Conservation (phyloP, 1,140 invertebrate genomes). For the Drosophila varians region DNA sequence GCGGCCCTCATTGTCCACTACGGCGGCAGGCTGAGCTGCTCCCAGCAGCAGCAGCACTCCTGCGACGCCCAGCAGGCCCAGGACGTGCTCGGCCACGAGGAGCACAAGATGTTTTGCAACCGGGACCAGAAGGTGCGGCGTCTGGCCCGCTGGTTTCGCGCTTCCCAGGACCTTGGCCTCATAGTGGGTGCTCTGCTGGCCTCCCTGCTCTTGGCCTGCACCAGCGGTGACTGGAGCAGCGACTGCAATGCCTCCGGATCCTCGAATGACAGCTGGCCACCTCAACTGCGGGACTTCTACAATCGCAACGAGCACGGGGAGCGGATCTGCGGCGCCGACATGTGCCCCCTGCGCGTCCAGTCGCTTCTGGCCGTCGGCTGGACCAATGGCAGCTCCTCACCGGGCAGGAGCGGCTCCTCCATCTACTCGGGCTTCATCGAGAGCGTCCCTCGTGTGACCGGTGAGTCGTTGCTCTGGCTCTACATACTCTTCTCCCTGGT, state of each 20-base stretch:
- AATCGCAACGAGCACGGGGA: conserved; percentile 84
- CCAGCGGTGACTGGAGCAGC: conserved; percentile 62
- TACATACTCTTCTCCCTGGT: conserved; percentile 85
- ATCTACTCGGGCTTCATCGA: conserved; percentile 68
- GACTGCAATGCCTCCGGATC: conserved; percentile 45
- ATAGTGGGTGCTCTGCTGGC: conserved; percentile 85
- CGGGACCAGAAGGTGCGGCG: conserved; percentile 82
- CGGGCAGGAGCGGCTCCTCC: conserved; percentile 7
- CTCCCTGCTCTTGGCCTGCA: conserved; percentile 84
- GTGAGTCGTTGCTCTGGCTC: conserved; percentile 85
- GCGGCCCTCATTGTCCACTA: conserved; percentile 86
- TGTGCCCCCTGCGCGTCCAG: conserved; percentile 83
- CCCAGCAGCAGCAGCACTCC: conserved; percentile 73
- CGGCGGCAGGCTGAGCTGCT: conserved; percentile 86
- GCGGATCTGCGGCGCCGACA: conserved; percentile 85
- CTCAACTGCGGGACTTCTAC: conserved; percentile 82
- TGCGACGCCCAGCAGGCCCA: conserved; percentile 83
- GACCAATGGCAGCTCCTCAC: conserved; percentile 6
- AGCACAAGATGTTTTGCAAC: conserved; percentile 83
- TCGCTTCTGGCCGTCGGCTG: conserved; percentile 16
- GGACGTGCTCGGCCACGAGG: conserved; percentile 66
- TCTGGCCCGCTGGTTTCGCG: conserved; percentile 83
- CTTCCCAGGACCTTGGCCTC: conserved; percentile 85
- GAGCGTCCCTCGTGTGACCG: conserved; percentile 70
- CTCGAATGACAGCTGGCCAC: conserved; percentile 21